These are phyloP conservation scores for Ammodytes marinus DNA, from an alignment of 2,113 vertebrate genomes.

Conservation along the genomic window DNA sequence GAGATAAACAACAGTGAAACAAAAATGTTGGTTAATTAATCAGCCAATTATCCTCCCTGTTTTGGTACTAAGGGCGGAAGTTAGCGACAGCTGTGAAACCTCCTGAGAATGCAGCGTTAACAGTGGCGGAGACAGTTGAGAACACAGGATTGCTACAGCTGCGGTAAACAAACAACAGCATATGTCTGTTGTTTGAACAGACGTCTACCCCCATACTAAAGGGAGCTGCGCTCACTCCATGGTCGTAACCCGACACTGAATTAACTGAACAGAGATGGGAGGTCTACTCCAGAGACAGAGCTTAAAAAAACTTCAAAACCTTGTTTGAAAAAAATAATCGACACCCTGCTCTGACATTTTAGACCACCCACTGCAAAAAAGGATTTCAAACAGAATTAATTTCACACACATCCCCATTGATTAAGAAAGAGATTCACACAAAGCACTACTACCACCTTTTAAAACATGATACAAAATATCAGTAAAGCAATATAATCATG, in stretches of 20 bases:
- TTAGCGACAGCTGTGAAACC: conserved; percentile 51
- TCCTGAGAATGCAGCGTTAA: conserved; percentile 42
- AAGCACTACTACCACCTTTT: not conserved
- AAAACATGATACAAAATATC: not conserved
- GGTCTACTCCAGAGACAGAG: conserved; percentile 24
- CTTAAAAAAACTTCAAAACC: conserved; percentile 29
- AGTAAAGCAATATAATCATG: not conserved
- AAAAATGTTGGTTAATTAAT: conserved; percentile 24
- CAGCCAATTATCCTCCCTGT: conserved; percentile 27
- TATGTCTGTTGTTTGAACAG: conserved; percentile 27
- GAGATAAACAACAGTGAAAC: conserved; percentile 39
- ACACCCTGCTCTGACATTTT: not conserved
- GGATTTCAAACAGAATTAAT: not conserved
- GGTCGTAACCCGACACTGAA: conserved; percentile 42
- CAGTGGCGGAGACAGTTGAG: conserved; percentile 38
- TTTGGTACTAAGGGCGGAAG: conserved; percentile 23
- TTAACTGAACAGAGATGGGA: conserved; percentile 32
- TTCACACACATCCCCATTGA: not conserved
- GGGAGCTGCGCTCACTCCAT: conserved; percentile 1
- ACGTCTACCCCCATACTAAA: not conserved
- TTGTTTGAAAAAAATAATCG: not conserved
- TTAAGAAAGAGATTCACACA: not conserved
- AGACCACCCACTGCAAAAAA: conserved; percentile 33
- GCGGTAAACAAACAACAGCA: conserved; percentile 57
- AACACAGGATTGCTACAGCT: conserved; percentile 50